Evolutionary conservation across 2,113 vertebrate species (phyloP), one percentile per base, ranked within the genome.

Genomic region (Melierax canorus): DNA sequence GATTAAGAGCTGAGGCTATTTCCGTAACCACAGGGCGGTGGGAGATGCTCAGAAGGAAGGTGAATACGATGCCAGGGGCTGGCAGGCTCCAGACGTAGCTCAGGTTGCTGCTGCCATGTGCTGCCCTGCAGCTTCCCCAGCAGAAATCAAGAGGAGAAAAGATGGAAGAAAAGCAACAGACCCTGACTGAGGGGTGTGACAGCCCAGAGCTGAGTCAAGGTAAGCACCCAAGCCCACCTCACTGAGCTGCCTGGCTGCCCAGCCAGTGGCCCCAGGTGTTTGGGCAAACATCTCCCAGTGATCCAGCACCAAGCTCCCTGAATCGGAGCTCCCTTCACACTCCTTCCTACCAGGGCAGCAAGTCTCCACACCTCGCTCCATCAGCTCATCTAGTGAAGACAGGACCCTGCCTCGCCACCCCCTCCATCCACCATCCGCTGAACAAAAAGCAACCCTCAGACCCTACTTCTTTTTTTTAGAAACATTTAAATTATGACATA

Each of bases 401-500:
- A 76, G 39, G 13, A 79, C 53, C 19, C 32, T 59, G 34, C 11
- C 58, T 20, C 21, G 9, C 15, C 0, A 0, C 20, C 20, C 30
- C 45, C 34, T 75, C 60, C 27, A 73, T n/a, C 21, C 63, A 39
- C 39, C 41, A 56, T 32, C 38, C 36, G 23, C 10, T 55, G 20
- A 75, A 85, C 39, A 74, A 60, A 48, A 72, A 36, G 16, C 69
- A 91, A 36, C 50, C 48, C 27, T 84, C 58, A 68, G 24, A 51
- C 9, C 15, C n/a, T 21, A 34, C 30, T 21, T 39, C 0, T 41
- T 34, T 41, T 41, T 75, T 56, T 23, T 1, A 67, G 48, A 79
- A 92, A 71, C 64, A 55, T 82, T 59, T 86, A 73, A 89, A 95
- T 87, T 41, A 91, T 94, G 90, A 93, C 88, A 84, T 92, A 95